Evolutionary conservation across 2,888 invertebrate genomes (phyloP).

Genomic region (Laothoe populi): DNA sequence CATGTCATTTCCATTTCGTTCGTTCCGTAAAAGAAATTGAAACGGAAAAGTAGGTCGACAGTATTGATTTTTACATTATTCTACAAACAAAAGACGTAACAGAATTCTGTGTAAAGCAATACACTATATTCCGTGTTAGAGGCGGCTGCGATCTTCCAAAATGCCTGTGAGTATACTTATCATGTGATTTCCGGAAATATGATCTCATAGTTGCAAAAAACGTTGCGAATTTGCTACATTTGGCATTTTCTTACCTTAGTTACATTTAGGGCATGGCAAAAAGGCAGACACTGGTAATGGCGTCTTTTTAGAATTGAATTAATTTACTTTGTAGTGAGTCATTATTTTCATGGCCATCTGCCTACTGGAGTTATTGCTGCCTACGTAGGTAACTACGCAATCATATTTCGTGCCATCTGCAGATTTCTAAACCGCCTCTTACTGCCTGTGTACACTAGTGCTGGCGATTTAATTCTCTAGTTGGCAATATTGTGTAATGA

Average conservation of each 20-base stretch:
- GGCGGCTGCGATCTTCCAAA: slow-evolving; percentile 51
- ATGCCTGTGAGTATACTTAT: slow-evolving; percentile 76
- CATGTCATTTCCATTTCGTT: slow-evolving; percentile 62
- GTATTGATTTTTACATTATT: slow-evolving; percentile 77
- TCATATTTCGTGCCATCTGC: slow-evolving; percentile 21
- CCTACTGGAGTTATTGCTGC: slow-evolving; percentile 28
- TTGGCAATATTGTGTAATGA: neutral
- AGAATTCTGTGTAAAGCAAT: slow-evolving; percentile 48
- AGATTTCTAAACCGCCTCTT: slow-evolving; percentile 21
- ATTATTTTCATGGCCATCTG: slow-evolving; percentile 40
- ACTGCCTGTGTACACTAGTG: slow-evolving; percentile 23
- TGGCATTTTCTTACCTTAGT: slow-evolving; percentile 24
- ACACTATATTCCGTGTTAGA: slow-evolving; percentile 54
- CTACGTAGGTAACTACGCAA: slow-evolving; percentile 28
- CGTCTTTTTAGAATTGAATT: slow-evolving; percentile 12
- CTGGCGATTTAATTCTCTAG: slow-evolving; percentile 15
- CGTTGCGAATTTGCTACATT: slow-evolving; percentile 12
- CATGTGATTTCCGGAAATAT: slow-evolving; percentile 65
- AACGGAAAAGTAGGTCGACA: slow-evolving; percentile 72
- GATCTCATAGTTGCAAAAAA: slow-evolving; percentile 29
- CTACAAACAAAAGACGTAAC: slow-evolving; percentile 63
- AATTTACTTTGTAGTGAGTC: slow-evolving; percentile 43
- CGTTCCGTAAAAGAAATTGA: slow-evolving; percentile 50
- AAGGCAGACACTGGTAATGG: neutral
- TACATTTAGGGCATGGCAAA: slow-evolving; percentile 1